phyloP scores from a whole-genome alignment of 2,797 vertebrate genomes.

The Hoplostethus mediterraneus region DNA sequence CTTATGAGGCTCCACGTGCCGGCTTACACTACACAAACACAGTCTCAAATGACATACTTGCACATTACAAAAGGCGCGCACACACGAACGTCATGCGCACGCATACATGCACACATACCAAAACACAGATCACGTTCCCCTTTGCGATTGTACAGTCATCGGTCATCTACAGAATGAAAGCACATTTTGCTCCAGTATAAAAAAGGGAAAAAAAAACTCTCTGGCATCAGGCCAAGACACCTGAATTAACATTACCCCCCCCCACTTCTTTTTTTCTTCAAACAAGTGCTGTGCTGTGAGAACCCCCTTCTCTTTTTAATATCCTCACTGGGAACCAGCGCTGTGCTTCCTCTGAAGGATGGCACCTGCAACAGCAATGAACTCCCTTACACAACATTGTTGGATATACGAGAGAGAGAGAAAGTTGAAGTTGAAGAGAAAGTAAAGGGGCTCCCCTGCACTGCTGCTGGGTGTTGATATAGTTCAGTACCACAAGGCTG shows the following conservation, averaged over 20 bases:
- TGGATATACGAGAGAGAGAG: background rate
- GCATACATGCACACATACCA: conserved; percentile 6
- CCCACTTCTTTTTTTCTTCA: conserved; percentile 36
- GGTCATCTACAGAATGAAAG: conserved; percentile 38
- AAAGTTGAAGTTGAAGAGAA: background rate
- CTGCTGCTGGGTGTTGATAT: conserved; percentile 23
- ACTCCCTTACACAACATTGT: conserved; percentile 31
- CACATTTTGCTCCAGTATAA: conserved; percentile 17
- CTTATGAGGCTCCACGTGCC: conserved; percentile 71
- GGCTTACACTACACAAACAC: conserved; percentile 73
- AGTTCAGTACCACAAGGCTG: conserved; percentile 15
- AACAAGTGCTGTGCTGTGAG: conserved; percentile 37
- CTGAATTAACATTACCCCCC: conserved; percentile 65
- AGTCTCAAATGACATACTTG: conserved; percentile 60
- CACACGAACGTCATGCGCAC: conserved; percentile 38
- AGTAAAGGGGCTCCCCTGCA: conserved; percentile 2
- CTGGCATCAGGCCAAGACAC: conserved; percentile 60
- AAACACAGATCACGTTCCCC: conserved; percentile 30
- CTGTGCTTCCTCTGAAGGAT: conserved; percentile 61
- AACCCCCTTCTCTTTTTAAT: conserved; percentile 49
- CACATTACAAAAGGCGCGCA: conserved; percentile 45
- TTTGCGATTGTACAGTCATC: conserved; percentile 29
- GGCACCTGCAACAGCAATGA: conserved; percentile 68
- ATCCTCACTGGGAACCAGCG: conserved; percentile 44
- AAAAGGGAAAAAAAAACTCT: conserved; percentile 34